Percentiles rank a stretch among this genome's conserved stretches.
Conservation (phyloP, 2,113 vertebrate species). For the Nipponia nippon region DNA sequence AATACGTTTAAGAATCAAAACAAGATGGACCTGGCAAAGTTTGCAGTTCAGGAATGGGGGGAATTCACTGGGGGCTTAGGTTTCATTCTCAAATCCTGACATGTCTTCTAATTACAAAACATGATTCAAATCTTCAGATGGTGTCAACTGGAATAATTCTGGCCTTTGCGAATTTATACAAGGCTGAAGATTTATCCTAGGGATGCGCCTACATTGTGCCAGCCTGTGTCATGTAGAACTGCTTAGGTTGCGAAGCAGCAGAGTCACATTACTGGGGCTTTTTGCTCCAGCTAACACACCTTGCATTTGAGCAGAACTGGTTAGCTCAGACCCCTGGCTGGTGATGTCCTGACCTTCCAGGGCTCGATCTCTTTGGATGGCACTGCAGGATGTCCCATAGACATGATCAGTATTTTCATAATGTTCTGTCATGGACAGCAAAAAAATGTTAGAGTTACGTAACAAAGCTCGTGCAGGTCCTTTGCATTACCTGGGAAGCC, state of each 20-base stretch:
- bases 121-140: not conserved
- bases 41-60: not conserved
- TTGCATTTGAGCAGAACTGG: not conserved
- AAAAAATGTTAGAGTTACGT: not conserved
- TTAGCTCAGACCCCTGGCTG: not conserved
- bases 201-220: not conserved
- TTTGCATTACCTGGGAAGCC: not conserved
- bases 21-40: not conserved
- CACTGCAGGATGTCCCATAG: not conserved
- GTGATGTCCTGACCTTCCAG: not conserved
- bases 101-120: not conserved
- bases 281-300: not conserved
- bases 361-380: not conserved
- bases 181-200: not conserved
- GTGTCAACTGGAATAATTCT: not conserved
- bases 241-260: not conserved
- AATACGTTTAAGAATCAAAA: not conserved
- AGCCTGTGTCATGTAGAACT: not conserved
- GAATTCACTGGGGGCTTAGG: not conserved
- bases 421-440: not conserved
- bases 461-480: not conserved
- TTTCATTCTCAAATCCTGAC: not conserved
- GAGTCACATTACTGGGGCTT: not conserved
- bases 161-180: not conserved
- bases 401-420: not conserved